phyloP scores from a whole-genome alignment of 2,113 vertebrate species.

The Phyllostomus hastatus region DNA sequence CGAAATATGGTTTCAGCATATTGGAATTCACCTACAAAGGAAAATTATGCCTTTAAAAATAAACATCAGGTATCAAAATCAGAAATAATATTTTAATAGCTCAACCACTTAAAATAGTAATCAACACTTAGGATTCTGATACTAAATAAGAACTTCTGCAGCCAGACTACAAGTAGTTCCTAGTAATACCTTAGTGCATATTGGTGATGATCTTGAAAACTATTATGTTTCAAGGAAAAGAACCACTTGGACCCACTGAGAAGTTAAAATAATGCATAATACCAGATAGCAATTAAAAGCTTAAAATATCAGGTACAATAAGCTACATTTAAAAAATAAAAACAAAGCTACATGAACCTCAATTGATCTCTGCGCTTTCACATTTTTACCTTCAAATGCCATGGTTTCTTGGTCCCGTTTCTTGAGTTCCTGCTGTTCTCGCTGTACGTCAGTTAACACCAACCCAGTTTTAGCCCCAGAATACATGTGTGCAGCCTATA shows the following conservation, averaged over 20 bases:
- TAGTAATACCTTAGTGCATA: not conserved
- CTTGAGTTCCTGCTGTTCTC: conserved; percentile 88
- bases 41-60: conserved; percentile 41
- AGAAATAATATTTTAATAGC: conserved; percentile 33
- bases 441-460: conserved; percentile 87
- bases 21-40: conserved; percentile 85
- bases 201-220: not conserved
- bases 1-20: conserved; percentile 90
- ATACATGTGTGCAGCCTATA: conserved; percentile 83
- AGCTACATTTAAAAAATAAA: not conserved
- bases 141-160: not conserved
- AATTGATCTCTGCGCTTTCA: not conserved
- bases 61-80: conserved; percentile 32
- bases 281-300: not conserved
- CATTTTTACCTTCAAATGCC: conserved; percentile 87
- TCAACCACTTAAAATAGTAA: not conserved
- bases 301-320: not conserved
- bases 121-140: not conserved
- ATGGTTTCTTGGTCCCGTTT: conserved; percentile 81
- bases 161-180: not conserved
- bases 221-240: conserved; percentile 23
- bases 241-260: not conserved
- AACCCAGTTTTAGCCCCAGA: conserved; percentile 89
- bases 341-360: not conserved
- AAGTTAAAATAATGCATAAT: conserved; percentile 26